Evolutionary conservation across 2,113 vertebrate species (phyloP).

Genomic region (Sardina pilchardus): DNA sequence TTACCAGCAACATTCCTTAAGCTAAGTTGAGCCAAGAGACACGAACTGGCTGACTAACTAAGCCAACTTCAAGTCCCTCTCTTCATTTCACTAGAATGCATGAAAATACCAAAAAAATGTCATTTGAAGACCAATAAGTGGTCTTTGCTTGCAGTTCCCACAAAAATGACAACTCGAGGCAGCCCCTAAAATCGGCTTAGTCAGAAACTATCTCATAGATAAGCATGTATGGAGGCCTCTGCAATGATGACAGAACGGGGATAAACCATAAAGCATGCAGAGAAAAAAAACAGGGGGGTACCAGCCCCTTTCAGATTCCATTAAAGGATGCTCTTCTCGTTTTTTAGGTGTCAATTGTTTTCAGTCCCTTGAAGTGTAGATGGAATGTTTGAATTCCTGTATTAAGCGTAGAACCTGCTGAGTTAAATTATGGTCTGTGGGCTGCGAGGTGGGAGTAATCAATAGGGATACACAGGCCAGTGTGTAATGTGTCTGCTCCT

Average conservation of each 20-base stretch:
- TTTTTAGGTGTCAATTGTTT: conserved; percentile 79
- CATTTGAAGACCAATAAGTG: neutral
- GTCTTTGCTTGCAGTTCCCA: neutral
- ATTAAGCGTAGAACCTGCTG: conserved; percentile 86
- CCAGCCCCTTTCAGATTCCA: conserved; percentile 68
- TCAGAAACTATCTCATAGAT: neutral
- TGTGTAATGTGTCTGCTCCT: conserved; percentile 90
- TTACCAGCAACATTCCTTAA: neutral
- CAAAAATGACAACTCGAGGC: neutral
- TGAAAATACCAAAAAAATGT: neutral
- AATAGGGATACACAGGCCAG: conserved; percentile 91
- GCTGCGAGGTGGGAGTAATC: conserved; percentile 90
- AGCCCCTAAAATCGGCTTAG: neutral
- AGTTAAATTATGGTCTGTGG: conserved; percentile 96
- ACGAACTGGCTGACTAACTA: neutral
- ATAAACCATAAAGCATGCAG: conserved; percentile 39
- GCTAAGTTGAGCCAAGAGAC: neutral
- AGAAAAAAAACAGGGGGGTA: conserved; percentile 60
- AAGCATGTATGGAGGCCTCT: conserved; percentile 12
- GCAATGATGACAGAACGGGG: conserved; percentile 25
- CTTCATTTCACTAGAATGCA: neutral
- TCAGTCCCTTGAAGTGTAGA: conserved; percentile 76
- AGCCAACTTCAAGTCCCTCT: neutral
- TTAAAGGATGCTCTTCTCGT: conserved; percentile 70
- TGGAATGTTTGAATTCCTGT: conserved; percentile 78